phyloP scores from a whole-genome alignment of 23 tunicate species.

The Phallusia fumigata region DNA sequence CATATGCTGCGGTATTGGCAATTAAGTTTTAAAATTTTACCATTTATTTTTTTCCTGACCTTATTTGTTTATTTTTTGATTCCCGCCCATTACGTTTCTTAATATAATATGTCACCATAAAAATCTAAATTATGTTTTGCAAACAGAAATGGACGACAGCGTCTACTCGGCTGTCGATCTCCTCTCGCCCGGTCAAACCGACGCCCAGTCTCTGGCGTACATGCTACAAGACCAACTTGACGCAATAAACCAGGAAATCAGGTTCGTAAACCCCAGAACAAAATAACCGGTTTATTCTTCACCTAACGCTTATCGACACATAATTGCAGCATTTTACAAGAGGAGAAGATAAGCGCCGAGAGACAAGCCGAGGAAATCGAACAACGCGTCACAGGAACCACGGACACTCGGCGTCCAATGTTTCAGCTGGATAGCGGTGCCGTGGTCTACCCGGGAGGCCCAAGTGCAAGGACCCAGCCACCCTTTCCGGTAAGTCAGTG shows the following conservation, averaged over 20 bases:
- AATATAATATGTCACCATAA: not conserved
- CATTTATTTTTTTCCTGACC: too few relatives aligned
- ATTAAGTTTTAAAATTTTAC: too few relatives aligned
- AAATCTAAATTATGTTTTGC: not conserved
- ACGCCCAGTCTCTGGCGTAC: slow-evolving; percentile 64
- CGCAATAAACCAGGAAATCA: slow-evolving; percentile 83
- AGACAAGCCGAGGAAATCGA: slow-evolving; percentile 54
- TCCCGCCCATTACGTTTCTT: not conserved
- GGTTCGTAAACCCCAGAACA: slow-evolving; percentile 16
- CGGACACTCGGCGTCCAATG: slow-evolving; percentile 62
- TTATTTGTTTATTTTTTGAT: too few relatives aligned
- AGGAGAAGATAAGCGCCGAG: slow-evolving; percentile 53
- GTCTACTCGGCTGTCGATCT: slow-evolving; percentile 77
- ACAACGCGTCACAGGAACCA: slow-evolving; percentile 24
- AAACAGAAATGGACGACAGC: slow-evolving; percentile 59
- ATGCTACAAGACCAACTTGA: slow-evolving; percentile 84
- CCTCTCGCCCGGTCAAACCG: slow-evolving; percentile 49
- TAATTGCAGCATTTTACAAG: slow-evolving; percentile 56
- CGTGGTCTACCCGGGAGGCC: slow-evolving; percentile 71
- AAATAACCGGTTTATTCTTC: not conserved
- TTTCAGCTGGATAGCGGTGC: slow-evolving; percentile 83
- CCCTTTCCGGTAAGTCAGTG: slow-evolving; percentile 14
- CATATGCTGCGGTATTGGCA: too few relatives aligned
- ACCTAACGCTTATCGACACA: not conserved
- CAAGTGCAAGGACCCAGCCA: slow-evolving; percentile 20